These are phyloP conservation scores for Agrilus biguttatus DNA, from an alignment of 2,888 invertebrate genomes.

Conservation along the genomic window DNA sequence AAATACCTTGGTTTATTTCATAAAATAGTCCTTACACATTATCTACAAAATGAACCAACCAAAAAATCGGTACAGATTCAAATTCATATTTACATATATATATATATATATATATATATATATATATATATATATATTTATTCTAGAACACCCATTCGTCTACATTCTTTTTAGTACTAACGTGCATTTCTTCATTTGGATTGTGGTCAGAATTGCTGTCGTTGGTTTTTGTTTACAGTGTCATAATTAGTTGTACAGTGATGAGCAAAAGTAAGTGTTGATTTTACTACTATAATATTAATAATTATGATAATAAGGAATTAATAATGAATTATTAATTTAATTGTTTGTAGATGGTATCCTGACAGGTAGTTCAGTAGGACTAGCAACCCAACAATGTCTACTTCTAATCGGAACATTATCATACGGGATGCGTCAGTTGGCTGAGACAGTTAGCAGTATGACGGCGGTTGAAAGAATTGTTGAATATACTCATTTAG, in stretches of 20 bases:
- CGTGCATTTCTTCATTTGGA: conserved; percentile 14
- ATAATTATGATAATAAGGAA: too few species aligned
- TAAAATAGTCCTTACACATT: too few species aligned
- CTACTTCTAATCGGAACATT: conserved; percentile 50
- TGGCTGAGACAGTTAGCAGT: conserved; percentile 65
- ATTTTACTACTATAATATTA: neutral
- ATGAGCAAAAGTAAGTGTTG: conserved; percentile 10
- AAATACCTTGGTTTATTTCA: too few species aligned
- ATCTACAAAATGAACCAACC: too few species aligned
- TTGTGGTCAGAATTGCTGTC: conserved; percentile 21
- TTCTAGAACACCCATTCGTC: too few species aligned
- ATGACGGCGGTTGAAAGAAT: conserved; percentile 85
- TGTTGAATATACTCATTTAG: conserved; percentile 31
- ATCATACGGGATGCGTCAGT: conserved; percentile 62
- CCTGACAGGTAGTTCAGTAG: conserved; percentile 55
- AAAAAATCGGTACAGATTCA: too few species aligned
- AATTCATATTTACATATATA: too few species aligned
- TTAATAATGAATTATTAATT: neutral
- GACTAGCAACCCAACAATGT: conserved; percentile 66
- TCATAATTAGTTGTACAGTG: conserved; percentile 6
- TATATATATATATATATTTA: too few species aligned
- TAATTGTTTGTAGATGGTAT: conserved; percentile 26
- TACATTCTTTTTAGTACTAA: too few species aligned
- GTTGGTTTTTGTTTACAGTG: conserved; percentile 13
- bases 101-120: too few species aligned